These are phyloP conservation scores for Lordiphosa clarofinis DNA, from an alignment of 1,140 invertebrate species.

Conservation along the genomic window DNA sequence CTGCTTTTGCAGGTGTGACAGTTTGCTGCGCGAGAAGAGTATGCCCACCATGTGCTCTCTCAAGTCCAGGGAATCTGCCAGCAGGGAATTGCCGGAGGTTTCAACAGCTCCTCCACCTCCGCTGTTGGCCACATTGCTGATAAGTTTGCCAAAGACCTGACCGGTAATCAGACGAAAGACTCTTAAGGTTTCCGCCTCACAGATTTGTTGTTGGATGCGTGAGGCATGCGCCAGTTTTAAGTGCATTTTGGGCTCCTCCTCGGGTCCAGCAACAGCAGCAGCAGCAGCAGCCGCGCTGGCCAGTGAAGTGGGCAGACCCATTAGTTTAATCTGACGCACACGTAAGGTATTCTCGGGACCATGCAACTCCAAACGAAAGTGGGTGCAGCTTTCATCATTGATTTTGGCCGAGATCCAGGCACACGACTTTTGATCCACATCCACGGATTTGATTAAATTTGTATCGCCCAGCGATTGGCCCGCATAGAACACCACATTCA, in stretches of 20 bases:
- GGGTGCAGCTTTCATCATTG: conserved; percentile 78
- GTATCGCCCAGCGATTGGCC: conserved; percentile 90
- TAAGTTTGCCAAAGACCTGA: conserved; percentile 94
- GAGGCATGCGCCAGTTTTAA: conserved; percentile 63
- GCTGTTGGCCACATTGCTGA: conserved; percentile 80
- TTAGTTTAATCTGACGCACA: conserved; percentile 88
- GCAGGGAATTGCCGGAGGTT: conserved; percentile 38
- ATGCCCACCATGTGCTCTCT: conserved; percentile 98
- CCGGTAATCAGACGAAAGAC: conserved; percentile 95
- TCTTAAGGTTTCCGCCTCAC: conserved; percentile 94
- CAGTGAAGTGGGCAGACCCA: conserved; percentile 48
- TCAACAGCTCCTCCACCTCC: conserved; percentile 3
- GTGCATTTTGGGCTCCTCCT: conserved; percentile 32
- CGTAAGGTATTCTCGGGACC: conserved; percentile 94
- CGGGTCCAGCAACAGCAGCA: conserved; percentile 6
- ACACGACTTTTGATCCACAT: conserved; percentile 88
- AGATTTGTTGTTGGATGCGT: conserved; percentile 91
- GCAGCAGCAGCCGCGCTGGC: conserved; percentile 41
- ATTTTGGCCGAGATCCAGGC: conserved; percentile 94
- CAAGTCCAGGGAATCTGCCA: conserved; percentile 84
- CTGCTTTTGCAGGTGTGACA: conserved; percentile 97
- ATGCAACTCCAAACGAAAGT: conserved; percentile 90
- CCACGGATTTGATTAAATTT: conserved; percentile 88
- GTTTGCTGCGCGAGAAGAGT: conserved; percentile 94
- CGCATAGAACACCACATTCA: conserved; percentile 89